A percentile compares a stretch with the other conserved stretches of the same genome.
Conservation (phyloP, 2,113 vertebrate genomes). For the Pampusana beccarii region DNA sequence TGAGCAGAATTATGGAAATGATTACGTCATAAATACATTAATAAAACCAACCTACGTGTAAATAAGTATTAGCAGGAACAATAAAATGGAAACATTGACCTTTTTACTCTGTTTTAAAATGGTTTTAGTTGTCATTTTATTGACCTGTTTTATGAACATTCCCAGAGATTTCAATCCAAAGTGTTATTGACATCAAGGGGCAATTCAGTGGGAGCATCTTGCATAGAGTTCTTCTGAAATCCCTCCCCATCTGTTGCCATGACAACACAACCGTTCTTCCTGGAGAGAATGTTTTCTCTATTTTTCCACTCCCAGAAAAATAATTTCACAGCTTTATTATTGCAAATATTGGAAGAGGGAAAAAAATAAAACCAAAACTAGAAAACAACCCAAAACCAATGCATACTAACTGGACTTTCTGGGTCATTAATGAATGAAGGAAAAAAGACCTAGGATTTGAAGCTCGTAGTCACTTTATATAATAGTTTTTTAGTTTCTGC, state of each 20-base stretch:
- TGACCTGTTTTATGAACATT: neutral
- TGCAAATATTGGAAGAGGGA: neutral
- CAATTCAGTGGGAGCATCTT: slow-evolving; percentile 1
- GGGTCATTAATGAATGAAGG: neutral
- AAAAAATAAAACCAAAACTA: neutral
- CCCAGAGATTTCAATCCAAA: neutral
- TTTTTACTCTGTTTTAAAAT: neutral
- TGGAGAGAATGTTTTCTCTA: neutral
- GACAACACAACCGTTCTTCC: neutral
- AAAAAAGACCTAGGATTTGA: neutral
- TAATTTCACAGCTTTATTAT: neutral
- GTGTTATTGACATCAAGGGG: neutral
- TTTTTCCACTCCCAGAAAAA: neutral
- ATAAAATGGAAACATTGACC: neutral
- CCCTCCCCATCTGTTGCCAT: neutral
- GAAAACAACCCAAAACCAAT: neutral
- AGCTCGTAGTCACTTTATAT: neutral
- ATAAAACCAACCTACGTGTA: neutral
- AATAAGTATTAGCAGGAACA: neutral
- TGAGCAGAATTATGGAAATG: neutral
- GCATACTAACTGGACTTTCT: neutral
- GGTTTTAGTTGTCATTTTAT: neutral
- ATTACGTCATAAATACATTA: neutral
- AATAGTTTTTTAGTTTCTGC: neutral
- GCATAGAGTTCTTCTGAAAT: slow-evolving; percentile 9